Conservation (phyloP, 2,888 invertebrate species). For the Loripinus fragilis region DNA sequence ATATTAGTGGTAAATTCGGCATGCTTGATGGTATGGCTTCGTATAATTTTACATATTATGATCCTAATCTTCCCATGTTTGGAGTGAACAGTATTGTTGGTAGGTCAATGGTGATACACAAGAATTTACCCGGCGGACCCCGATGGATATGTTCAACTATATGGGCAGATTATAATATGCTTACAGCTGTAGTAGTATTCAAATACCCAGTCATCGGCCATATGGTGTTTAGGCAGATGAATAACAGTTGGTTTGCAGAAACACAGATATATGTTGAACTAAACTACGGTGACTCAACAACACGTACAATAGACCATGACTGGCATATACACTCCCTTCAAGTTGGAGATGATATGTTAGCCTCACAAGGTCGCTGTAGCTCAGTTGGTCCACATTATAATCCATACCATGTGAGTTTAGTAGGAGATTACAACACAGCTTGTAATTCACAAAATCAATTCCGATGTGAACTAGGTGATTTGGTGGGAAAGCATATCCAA, state of each 20-base stretch:
- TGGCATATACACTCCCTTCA: slow-evolving; percentile 92
- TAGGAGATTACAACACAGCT: slow-evolving; percentile 62
- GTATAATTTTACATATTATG: slow-evolving; percentile 86
- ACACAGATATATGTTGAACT: slow-evolving; percentile 93
- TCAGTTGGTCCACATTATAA: slow-evolving; percentile 91
- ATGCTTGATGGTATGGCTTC: slow-evolving; percentile 88
- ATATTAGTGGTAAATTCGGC: slow-evolving; percentile 95
- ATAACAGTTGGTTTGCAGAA: slow-evolving; percentile 91
- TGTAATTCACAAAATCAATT: slow-evolving; percentile 87
- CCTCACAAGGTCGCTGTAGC: slow-evolving; percentile 81
- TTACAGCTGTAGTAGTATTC: slow-evolving; percentile 91
- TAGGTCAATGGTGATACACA: slow-evolving; percentile 90
- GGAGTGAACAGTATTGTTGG: slow-evolving; percentile 92
- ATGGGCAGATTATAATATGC: slow-evolving; percentile 81
- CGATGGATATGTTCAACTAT: slow-evolving; percentile 84
- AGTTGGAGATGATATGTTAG: slow-evolving; percentile 90
- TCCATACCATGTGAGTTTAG: slow-evolving; percentile 87
- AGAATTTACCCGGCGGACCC: slow-evolving; percentile 72
- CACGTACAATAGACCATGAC: slow-evolving; percentile 84
- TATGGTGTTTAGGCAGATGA: slow-evolving; percentile 90
- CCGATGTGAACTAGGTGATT: slow-evolving; percentile 94
- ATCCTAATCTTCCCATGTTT: slow-evolving; percentile 91
- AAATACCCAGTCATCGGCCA: slow-evolving; percentile 94
- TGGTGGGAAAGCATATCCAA: slow-evolving; percentile 84
- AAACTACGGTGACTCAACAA: slow-evolving; percentile 90